Conservation (phyloP, 64 coral and sea anemone genomes). For the Dendronephthya gigantea region DNA sequence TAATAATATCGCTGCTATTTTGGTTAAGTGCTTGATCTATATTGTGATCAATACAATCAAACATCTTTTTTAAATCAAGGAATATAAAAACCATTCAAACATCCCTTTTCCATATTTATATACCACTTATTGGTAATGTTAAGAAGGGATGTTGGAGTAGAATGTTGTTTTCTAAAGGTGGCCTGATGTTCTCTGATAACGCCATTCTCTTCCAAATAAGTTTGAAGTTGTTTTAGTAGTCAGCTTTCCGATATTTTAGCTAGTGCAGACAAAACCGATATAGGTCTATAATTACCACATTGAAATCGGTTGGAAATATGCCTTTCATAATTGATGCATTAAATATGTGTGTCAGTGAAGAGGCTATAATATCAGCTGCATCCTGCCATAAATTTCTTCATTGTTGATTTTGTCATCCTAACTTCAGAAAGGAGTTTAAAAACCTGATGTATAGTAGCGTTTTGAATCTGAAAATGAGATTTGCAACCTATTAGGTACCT, state of each 20-base stretch:
- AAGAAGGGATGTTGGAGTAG: no score
- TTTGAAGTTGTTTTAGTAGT: not conserved
- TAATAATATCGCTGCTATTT: no score
- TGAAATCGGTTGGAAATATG: not conserved
- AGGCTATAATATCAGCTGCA: not conserved
- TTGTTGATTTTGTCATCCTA: not conserved
- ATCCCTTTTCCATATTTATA: no score
- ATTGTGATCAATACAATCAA: no score
- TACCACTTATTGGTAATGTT: no score
- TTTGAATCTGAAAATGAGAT: not conserved
- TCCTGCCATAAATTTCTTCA: not conserved
- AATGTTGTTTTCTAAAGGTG: not conserved
- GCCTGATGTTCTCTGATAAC: not conserved
- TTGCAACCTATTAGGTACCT: conserved; percentile 5
- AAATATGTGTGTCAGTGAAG: not conserved
- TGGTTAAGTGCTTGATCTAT: no score
- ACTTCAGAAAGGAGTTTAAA: not conserved
- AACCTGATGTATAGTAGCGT: not conserved
- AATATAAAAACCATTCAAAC: no score
- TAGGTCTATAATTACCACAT: not conserved
- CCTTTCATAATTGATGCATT: not conserved
- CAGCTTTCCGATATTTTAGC: not conserved
- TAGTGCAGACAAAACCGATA: not conserved
- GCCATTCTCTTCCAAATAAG: not conserved
- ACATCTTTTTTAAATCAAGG: no score